A percentile compares a stretch with the other conserved stretches of the same genome.
Evolutionary conservation across 35 echinoderm and acorn worm genomes (phyloP).

Genomic region (Acanthaster planci): DNA sequence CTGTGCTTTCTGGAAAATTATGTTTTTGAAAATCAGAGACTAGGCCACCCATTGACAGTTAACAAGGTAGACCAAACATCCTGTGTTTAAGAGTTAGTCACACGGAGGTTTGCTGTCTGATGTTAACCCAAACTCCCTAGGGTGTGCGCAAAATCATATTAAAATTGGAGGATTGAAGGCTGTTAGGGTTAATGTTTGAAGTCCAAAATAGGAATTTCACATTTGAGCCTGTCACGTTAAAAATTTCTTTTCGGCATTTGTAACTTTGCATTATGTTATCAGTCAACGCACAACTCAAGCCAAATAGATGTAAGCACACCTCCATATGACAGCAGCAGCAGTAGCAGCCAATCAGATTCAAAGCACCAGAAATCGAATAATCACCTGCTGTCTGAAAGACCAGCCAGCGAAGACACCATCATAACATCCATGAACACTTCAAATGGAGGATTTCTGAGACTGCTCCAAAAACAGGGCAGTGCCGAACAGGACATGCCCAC

Average conservation of each 20-base stretch:
- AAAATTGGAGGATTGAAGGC: too few relatives aligned
- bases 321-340: slow-evolving; percentile 35
- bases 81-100: too few relatives aligned
- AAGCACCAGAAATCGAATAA: not conserved
- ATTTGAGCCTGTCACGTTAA: not conserved
- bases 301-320: slow-evolving; percentile 29
- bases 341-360: not conserved
- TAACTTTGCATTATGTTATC: not conserved
- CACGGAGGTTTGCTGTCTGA: too few relatives aligned
- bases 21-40: too few relatives aligned
- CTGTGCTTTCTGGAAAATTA: too few relatives aligned
- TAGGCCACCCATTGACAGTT: too few relatives aligned
- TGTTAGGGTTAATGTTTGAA: too few relatives aligned
- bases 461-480: slow-evolving; percentile 52
- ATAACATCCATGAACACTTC: slow-evolving; percentile 40
- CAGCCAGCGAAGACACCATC: not conserved
- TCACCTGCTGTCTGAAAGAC: not conserved
- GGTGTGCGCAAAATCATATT: too few relatives aligned
- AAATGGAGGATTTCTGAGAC: slow-evolving; percentile 44
- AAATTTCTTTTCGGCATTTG: not conserved
- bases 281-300: not conserved
- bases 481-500: slow-evolving; percentile 52
- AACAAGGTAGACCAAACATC: too few relatives aligned
- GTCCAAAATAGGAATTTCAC: too few relatives aligned
- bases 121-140: too few relatives aligned